Conservation (phyloP, 2,113 vertebrate genomes). For the Rattus rattus region DNA sequence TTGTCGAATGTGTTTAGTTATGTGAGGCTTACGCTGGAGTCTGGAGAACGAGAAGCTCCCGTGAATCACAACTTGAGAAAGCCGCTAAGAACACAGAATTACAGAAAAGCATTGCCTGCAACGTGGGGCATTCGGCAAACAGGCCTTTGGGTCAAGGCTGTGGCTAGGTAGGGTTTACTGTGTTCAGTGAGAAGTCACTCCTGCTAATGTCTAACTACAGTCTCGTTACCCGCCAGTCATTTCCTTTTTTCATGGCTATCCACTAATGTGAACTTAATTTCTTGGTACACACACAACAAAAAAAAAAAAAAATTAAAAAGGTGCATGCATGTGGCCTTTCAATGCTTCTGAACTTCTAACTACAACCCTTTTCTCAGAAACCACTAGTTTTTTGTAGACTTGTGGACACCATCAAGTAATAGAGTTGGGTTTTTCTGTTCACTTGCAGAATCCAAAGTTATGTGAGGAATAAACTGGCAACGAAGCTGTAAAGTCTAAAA, state of each 20-base stretch:
- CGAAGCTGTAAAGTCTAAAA: background rate
- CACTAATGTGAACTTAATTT: background rate
- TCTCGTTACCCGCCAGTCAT: background rate
- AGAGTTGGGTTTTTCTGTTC: conserved; percentile 3
- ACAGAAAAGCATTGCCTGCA: background rate
- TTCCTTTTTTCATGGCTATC: background rate
- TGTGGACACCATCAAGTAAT: background rate
- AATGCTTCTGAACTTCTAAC: background rate
- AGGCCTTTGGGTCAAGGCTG: background rate
- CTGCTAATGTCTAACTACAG: background rate
- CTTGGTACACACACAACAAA: background rate
- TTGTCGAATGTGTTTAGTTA: background rate
- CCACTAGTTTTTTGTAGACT: background rate
- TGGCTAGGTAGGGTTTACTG: background rate
- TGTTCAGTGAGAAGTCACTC: background rate
- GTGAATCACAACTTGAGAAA: background rate
- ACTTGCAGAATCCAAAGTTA: background rate
- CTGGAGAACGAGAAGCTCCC: background rate
- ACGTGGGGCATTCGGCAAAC: rapidly evolving
- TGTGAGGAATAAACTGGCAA: background rate
- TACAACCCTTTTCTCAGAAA: background rate
- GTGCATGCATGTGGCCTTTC: background rate
- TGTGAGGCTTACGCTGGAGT: background rate
- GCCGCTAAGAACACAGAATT: background rate
- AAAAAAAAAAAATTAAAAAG: background rate